Conservation (phyloP, 2,888 invertebrate genomes). For the Uloborus plumipes region DNA sequence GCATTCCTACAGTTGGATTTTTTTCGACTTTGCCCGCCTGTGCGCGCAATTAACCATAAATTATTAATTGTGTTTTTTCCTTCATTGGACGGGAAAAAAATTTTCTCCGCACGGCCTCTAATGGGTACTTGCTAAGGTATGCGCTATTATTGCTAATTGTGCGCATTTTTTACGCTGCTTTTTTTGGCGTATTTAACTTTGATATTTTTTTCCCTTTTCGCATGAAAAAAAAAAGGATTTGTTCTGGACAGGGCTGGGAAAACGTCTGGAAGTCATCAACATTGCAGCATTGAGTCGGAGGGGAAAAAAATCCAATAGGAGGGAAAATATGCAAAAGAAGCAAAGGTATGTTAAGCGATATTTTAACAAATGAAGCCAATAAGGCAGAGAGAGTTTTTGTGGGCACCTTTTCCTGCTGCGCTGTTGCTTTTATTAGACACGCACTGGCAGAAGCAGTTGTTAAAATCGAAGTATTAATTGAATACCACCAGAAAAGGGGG, state of each 20-base stretch:
- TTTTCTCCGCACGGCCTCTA: conserved; percentile 44
- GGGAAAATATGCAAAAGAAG: conserved; percentile 13
- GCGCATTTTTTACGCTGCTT: conserved; percentile 33
- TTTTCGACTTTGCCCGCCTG: conserved; percentile 28
- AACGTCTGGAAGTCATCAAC: conserved; percentile 52
- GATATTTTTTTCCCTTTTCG: not conserved
- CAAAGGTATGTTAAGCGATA: conserved; percentile 63
- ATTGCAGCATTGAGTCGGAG: conserved; percentile 15
- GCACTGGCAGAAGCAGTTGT: conserved; percentile 5
- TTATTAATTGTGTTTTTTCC: conserved; percentile 61
- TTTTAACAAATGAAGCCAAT: conserved; percentile 63
- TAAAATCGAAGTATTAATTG: conserved; percentile 57
- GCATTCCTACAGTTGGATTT: conserved; percentile 54
- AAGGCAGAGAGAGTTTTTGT: conserved; percentile 27
- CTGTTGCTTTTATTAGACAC: conserved; percentile 55
- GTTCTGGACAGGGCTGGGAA: conserved; percentile 19
- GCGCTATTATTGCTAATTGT: conserved; percentile 64
- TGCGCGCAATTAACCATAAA: conserved; percentile 63
- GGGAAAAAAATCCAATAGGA: conserved; percentile 10
- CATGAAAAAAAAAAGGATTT: conserved; percentile 22
- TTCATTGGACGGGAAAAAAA: conserved; percentile 14
- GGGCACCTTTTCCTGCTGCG: not conserved
- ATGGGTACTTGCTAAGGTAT: conserved; percentile 55
- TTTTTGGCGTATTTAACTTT: conserved; percentile 9
- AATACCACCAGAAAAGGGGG: not conserved